Evolutionary conservation across 2,113 vertebrate genomes (phyloP), one percentile per base, ranked within the genome.

Genomic region (Paedocypris sp.): DNA sequence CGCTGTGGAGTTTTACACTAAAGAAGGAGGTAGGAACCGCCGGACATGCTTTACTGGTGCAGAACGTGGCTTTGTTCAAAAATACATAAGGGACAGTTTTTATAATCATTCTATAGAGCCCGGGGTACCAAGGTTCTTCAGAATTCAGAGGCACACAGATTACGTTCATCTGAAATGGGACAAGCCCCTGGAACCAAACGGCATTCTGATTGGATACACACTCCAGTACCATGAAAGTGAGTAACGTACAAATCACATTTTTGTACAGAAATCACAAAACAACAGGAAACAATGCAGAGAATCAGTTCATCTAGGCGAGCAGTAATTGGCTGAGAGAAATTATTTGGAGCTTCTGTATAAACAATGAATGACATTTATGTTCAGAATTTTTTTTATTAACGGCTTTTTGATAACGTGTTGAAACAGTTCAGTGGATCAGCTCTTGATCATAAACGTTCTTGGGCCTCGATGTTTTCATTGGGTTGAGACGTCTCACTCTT

Each of bases 151-250:
- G 73, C 87, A 83, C 65, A 69, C 86, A 68, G 87, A 92, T 45
- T 74, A 57, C 16, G 75, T 98, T 77, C 79, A 83, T 65, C 75
- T 97, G 72, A 83, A 95, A 45, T 98, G 95, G 95, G 90, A 88
- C 13, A 91, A 88, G 53, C 95, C 95, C 3, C 79, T 88, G 12
- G 91, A 97, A 67, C 95, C 94, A 48, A 98, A 97, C 2, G 95
- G 94, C 35, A 77, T 92, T 70, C 76, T 97, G 75, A 90, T 80
- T 2, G 95, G 90, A 75, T 98, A 96, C 74, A 87, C 59, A 6
- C 87, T 98, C 16, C 86, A 78, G 31, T 97, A 91, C 43, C 77
- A 84, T n/a, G 80, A 85, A 83, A 90, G 94, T 98, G 15, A 43
- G 66, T n/a, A 45, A 3, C 15, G 26, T 18, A 22, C 6, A 53